phyloP scores from a whole-genome alignment of 53 echinoderm and acorn worm genomes.

The Actinopyga echinites region DNA sequence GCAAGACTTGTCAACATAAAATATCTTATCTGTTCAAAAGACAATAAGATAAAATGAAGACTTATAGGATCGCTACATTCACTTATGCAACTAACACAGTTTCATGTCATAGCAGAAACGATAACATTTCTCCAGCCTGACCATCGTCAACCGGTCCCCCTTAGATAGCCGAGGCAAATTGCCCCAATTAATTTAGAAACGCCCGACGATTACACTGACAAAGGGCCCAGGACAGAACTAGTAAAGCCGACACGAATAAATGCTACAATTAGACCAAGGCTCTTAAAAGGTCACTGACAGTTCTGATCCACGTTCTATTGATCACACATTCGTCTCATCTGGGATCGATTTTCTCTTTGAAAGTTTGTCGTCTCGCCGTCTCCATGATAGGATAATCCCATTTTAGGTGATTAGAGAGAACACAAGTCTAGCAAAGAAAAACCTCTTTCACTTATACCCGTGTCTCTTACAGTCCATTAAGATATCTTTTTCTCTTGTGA shows the following conservation, averaged over 20 bases:
- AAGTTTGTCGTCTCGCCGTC: slow-evolving; percentile 19
- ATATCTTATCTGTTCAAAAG: no score
- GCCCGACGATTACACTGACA: slow-evolving; percentile 15
- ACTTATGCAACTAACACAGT: no score
- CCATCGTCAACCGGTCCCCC: no score
- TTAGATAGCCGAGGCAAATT: not conserved
- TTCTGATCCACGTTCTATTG: not conserved
- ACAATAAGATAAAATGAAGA: no score
- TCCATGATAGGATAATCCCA: slow-evolving; percentile 31
- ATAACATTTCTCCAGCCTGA: no score
- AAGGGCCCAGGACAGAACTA: not conserved
- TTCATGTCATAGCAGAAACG: no score
- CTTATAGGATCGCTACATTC: no score
- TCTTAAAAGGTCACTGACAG: slow-evolving; percentile 22
- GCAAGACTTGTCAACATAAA: no score
- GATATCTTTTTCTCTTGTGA: slow-evolving; percentile 5
- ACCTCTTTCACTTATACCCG: not conserved
- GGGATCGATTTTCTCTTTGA: slow-evolving; percentile 12
- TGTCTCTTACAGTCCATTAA: slow-evolving; percentile 22
- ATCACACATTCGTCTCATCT: not conserved
- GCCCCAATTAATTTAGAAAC: slow-evolving; percentile 23
- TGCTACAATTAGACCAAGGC: slow-evolving; percentile 12
- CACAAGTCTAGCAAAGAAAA: not conserved
- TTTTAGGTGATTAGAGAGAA: slow-evolving; percentile 14
- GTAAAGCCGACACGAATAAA: no score